Conservation (phyloP, 1,140 invertebrate genomes). For the Drosophila funebris region DNA sequence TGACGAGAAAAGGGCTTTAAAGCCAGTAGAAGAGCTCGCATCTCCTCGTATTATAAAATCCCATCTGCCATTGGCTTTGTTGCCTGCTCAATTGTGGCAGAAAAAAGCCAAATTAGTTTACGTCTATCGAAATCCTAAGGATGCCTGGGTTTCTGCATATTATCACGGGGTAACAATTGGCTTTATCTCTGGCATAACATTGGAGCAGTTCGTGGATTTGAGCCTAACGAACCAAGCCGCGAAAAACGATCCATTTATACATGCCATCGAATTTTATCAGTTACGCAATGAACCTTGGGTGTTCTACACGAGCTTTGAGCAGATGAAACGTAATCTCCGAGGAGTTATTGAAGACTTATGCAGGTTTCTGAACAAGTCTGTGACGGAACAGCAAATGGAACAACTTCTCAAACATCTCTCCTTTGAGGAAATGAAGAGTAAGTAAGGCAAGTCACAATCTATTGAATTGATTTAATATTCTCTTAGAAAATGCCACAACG, state of each 20-base stretch:
- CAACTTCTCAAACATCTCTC: background rate
- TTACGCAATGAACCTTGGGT: constrained; percentile 88
- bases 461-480: background rate
- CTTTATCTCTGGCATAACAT: constrained; percentile 39
- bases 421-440: too few relatives aligned
- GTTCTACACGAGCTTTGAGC: constrained; percentile 92
- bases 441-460: too few relatives aligned
- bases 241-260: constrained; percentile 86
- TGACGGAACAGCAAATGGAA: constrained; percentile 55
- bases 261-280: constrained; percentile 90
- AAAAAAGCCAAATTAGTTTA: constrained; percentile 88
- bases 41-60: constrained; percentile 87
- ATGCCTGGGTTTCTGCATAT: constrained; percentile 92
- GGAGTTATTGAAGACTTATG: constrained; percentile 57
- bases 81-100: constrained; percentile 85
- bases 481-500: constrained; percentile 53
- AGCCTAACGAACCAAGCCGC: background rate
- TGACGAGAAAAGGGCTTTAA: constrained; percentile 15
- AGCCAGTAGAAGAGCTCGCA: constrained; percentile 67
- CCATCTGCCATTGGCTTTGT: constrained; percentile 86
- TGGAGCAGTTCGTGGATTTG: constrained; percentile 34
- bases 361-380: constrained; percentile 53
- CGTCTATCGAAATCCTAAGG: constrained; percentile 92
- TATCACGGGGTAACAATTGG: constrained; percentile 88
- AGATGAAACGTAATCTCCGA: constrained; percentile 84